phyloP scores from a whole-genome alignment of 1,140 invertebrate genomes.

The Aethina tumida region DNA sequence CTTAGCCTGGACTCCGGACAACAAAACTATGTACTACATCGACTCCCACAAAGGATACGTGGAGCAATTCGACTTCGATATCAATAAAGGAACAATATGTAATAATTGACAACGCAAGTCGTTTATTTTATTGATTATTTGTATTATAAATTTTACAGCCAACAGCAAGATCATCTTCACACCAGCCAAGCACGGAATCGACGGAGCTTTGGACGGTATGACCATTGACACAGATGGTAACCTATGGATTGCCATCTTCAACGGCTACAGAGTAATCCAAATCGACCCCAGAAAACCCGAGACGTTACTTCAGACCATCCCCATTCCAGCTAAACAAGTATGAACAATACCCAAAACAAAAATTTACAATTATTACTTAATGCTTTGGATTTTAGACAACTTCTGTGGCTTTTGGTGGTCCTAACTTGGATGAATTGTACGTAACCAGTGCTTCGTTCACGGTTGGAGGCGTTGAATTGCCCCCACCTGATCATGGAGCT shows the following conservation, averaged over 20 bases:
- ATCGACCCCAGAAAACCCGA: conserved; percentile 33
- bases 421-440: conserved; percentile 60
- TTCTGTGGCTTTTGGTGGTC: conserved; percentile 69
- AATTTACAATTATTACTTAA: not conserved
- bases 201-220: conserved; percentile 6
- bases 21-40: conserved; percentile 64
- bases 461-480: conserved; percentile 17
- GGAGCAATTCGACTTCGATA: conserved; percentile 64
- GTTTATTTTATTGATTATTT: conserved; percentile 13
- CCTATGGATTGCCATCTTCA: conserved; percentile 52
- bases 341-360: not conserved
- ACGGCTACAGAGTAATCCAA: conserved; percentile 31
- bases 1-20: conserved; percentile 60
- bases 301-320: conserved; percentile 24
- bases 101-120: conserved; percentile 29
- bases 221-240: conserved; percentile 52
- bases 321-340: conserved; percentile 30
- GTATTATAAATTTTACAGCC: conserved; percentile 16
- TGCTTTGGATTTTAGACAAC: conserved; percentile 49
- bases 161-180: conserved; percentile 25
- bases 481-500: conserved; percentile 24
- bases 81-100: conserved; percentile 54
- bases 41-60: conserved; percentile 56
- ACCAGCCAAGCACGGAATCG: conserved; percentile 15
- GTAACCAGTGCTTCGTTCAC: conserved; percentile 52